Conservation (phyloP, 2,797 vertebrate genomes). For the Poecilia velifera region DNA sequence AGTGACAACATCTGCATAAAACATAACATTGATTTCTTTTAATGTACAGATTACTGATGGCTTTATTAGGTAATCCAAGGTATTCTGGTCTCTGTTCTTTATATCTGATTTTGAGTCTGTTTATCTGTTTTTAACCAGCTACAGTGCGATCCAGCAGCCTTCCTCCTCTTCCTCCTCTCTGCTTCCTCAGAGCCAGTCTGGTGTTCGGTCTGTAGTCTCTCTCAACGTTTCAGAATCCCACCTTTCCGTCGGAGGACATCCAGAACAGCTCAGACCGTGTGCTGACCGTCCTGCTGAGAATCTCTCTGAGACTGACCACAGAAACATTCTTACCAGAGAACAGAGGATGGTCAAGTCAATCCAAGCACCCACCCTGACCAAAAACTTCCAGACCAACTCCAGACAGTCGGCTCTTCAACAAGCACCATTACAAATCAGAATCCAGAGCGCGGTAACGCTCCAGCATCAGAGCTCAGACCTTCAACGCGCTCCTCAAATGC, state of each 20-base stretch:
- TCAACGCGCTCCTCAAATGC: slow-evolving; percentile 31
- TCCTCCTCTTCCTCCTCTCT: slow-evolving; percentile 69
- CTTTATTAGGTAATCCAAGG: not conserved
- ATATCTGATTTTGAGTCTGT: slow-evolving; percentile 2
- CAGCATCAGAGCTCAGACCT: slow-evolving; percentile 48
- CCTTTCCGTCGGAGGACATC: slow-evolving; percentile 38
- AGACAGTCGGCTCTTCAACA: slow-evolving; percentile 8
- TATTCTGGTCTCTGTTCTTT: not conserved
- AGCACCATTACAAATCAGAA: slow-evolving; percentile 50
- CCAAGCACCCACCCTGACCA: slow-evolving; percentile 47
- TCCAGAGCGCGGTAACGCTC: slow-evolving; percentile 57
- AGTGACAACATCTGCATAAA: slow-evolving; percentile 5
- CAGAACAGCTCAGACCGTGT: slow-evolving; percentile 12
- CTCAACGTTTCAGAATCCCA: slow-evolving; percentile 49
- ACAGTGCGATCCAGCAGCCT: slow-evolving; percentile 70
- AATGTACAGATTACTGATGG: not conserved
- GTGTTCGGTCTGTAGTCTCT: slow-evolving; percentile 40
- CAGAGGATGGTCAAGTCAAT: slow-evolving; percentile 54
- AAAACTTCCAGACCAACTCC: slow-evolving; percentile 33
- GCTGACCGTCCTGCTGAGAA: slow-evolving; percentile 24
- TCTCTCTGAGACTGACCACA: slow-evolving; percentile 32
- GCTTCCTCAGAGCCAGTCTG: slow-evolving; percentile 57
- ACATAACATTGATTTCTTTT: not conserved
- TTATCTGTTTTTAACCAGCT: slow-evolving; percentile 27
- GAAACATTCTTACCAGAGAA: slow-evolving; percentile 27